A percentile compares a stretch with the other conserved stretches of the same genome.
These are phyloP conservation scores for Babylonia areolata DNA, from an alignment of 1,140 invertebrate species.

Conservation along the genomic window DNA sequence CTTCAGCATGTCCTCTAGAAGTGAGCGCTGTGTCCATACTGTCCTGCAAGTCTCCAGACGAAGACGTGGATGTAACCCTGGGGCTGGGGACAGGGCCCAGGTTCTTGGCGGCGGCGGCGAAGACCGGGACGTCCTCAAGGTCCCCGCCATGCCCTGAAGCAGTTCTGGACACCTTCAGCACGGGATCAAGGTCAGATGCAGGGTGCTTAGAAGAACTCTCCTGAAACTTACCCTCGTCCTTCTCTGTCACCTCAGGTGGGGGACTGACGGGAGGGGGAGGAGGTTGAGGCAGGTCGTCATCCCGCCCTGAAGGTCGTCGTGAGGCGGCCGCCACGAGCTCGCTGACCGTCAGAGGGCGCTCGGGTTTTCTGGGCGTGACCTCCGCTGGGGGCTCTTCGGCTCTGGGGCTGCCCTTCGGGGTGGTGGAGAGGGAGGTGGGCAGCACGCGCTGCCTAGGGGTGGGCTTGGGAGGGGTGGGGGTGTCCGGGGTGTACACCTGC, in stretches of 20 bases:
- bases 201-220: neutral
- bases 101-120: conserved; percentile 26
- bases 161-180: neutral
- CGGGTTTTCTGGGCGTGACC: conserved; percentile 15
- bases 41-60: neutral
- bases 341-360: conserved; percentile 1
- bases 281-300: conserved; percentile 13
- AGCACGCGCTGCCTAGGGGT: neutral
- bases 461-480: conserved; percentile 8
- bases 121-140: conserved; percentile 24
- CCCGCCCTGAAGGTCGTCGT: conserved; percentile 6
- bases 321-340: conserved; percentile 29
- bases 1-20: neutral
- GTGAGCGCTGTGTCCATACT: neutral
- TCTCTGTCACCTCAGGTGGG: neutral
- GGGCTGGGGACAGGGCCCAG: neutral
- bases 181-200: neutral
- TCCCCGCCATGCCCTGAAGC: neutral
- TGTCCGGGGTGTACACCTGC: neutral
- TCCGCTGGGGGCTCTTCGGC: neutral
- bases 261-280: neutral
- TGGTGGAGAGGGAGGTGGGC: neutral
- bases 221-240: neutral
- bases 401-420: neutral
- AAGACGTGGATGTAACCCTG: neutral